Base-by-base conservation (phyloP, 1,140 invertebrate genomes). In the Eriosoma lanigerum region DNA sequence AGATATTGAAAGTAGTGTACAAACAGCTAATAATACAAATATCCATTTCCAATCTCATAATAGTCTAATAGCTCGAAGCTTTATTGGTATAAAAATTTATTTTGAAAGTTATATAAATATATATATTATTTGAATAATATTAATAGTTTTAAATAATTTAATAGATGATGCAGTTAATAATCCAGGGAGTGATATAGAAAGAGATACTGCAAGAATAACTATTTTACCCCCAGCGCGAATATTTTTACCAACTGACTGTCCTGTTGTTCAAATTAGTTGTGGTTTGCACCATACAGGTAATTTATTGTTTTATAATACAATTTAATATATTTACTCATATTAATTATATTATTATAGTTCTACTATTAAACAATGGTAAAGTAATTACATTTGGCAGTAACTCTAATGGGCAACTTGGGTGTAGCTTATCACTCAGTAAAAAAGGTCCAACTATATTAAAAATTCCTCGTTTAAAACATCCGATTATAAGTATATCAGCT, bases 331-430 rank as follows among this genome's bases (percentile, higher is more conserved):
- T n/a, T 17, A 24, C 44, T 48, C 12, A 81, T 64, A 44, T 46
- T 15, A 12, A 60, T 68, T 13, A 21, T 26, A 46, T 32, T 46
- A 58, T 70, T 87, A 82, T 84, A 89, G 91, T 92, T 38, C 86
- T 91, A 26, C 85, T 93, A 54, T 85, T 90, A 80, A 88, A 90
- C 84, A 90, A 89, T 86, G 90, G 91, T 29, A 89, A 93, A 83
- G 95, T 98, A 0, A 93, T 92, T 82, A 93, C 96, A 8, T 98
- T 96, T 86, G 93, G 96, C 0, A 97, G 94, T 82, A 99, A 99
- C 87, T 92, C 94, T 83, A 93, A 94, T 85, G 97, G 97, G 0
- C 97, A 98, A 85, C 87, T 99, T 24, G 97, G 97, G 29, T 90
- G 93, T 44, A 95, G 96, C 0, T 46, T 78, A 29, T 60, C 75